These are phyloP conservation scores for Mirounga angustirostris DNA, from an alignment of 2,113 vertebrate species.

Conservation along the genomic window DNA sequence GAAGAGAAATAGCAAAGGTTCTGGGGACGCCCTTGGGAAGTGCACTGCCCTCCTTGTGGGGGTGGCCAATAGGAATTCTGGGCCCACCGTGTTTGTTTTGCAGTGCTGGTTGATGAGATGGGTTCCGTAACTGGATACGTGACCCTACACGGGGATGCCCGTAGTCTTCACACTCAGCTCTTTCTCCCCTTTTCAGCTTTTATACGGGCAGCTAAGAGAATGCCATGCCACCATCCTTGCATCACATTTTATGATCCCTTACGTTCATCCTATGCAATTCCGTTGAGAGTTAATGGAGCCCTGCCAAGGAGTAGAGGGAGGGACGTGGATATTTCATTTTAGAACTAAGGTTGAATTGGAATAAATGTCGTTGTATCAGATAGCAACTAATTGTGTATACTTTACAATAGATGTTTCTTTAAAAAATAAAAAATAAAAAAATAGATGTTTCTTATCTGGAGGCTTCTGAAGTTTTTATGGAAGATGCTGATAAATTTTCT, in stretches of 20 bases:
- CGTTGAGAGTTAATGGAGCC: neutral
- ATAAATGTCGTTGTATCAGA: neutral
- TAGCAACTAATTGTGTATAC: neutral
- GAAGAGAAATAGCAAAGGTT: neutral
- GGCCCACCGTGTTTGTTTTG: neutral
- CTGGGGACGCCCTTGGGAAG: neutral
- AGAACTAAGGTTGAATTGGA: neutral
- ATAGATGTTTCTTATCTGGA: neutral
- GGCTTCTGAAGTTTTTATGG: neutral
- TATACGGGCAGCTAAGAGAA: neutral
- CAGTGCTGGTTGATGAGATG: neutral
- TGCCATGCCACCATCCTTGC: neutral
- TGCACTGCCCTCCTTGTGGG: neutral
- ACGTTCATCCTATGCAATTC: neutral
- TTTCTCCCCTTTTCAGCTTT: neutral
- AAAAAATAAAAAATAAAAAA: neutral
- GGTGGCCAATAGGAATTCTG: neutral
- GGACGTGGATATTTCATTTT: neutral
- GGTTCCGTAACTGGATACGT: neutral
- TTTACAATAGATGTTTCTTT: neutral
- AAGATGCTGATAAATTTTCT: neutral
- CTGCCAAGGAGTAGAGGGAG: neutral
- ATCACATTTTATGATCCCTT: neutral
- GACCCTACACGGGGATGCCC: neutral
- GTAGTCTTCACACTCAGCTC: rapidly evolving